Base-by-base conservation (phyloP, 92 coral and sea anemone genomes). In the Scolanthus callimorphus region DNA sequence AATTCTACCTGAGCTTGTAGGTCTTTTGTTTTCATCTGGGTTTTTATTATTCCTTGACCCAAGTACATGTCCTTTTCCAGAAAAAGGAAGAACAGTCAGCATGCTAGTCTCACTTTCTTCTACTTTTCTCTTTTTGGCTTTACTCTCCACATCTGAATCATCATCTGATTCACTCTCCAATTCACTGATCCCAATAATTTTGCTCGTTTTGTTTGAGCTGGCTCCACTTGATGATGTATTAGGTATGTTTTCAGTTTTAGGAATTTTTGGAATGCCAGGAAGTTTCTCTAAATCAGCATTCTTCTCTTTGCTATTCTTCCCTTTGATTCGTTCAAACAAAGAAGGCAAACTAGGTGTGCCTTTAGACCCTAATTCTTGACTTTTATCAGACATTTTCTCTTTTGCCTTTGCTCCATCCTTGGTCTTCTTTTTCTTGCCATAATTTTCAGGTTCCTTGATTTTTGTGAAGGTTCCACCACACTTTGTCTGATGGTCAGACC, bases 381-480 rank as follows among this genome's bases (percentile, higher is more conserved):
- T 55, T 57, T 70, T 34, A 52, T 77, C 57, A 55, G 68, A 57
- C 17, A 30, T 55, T 59, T 71, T 39, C 51, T 77, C 52, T 55
- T 73, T 65, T 2, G 61, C 63, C 47, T 51, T 55, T 46, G 52
- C 52, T 34, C 70, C 70, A 17, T 73, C 62, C 27, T 65, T 73
- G 2, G 31, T 17, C 30, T 61, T 81, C 55, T 74, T 83, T 68
- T 85, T 84, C 39, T 73, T 88, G 22, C 94, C 90, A 59, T 92
- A 92, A 53, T 88, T 86, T 19, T 92, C 96, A 17, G 98, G 98
- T 57, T 92, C 98, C 62, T 64, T 89, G 21, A 92, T 65, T 60
- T 92, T 92, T 45, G 75, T 80, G 72, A 89, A 92, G n/a, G 81
- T 73, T 25, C 98, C 98, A 9, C 98, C 98, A 61, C 98, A 92